Base-by-base conservation (phyloP, 2,113 vertebrate genomes). In the Tachysurus fulvidraco region DNA sequence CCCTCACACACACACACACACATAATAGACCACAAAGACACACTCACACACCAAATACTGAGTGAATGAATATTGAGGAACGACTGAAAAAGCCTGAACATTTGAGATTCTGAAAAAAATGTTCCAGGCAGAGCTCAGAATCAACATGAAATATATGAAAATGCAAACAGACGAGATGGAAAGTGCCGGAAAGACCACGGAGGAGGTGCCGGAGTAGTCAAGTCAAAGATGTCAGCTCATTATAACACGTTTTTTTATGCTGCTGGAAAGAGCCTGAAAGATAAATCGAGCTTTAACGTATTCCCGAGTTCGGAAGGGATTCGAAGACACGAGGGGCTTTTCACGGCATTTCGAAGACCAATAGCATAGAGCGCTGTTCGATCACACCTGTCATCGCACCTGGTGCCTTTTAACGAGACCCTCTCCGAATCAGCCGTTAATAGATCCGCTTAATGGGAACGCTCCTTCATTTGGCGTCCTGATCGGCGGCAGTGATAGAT, bases 171-270 rank as follows among this genome's bases (percentile, higher is more conserved):
- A 52, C 28, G 36, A 78, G 85, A 41, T 25, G 65, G 12, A 54
- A 82, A 59, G 13, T 4, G 14, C 17, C 46, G 30, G 30, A 21
- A 36, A 60, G 19, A 50, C 30, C n/a, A 25, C 4, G 80, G 59
- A 65, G 60, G 46, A 30, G 92, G 93, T 93, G 86, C 93, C 93
- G 92, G 92, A 91, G 54, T 67, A 19, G 77, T 41, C 54, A 19
- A 79, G 59, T 0, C 64, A 30, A 17, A 4, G 64, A 55, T 44
- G 65, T 77, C n/a, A 55, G 41, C 28, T 79, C 6, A 77, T 79
- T 65, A 85, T 36, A 36, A 52, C 25, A 19, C 46, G 11, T 14
- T 52, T 65, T 52, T 50, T 50, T 50, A 65, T 19, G 12, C 52
- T 17, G 25, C 64, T 30, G 25, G 12, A 23, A 79, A 55, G 17